Evolutionary conservation across 1,140 invertebrate species (phyloP), one percentile per base, ranked within the genome.

Genomic region (Calliopsis andreniformis): DNA sequence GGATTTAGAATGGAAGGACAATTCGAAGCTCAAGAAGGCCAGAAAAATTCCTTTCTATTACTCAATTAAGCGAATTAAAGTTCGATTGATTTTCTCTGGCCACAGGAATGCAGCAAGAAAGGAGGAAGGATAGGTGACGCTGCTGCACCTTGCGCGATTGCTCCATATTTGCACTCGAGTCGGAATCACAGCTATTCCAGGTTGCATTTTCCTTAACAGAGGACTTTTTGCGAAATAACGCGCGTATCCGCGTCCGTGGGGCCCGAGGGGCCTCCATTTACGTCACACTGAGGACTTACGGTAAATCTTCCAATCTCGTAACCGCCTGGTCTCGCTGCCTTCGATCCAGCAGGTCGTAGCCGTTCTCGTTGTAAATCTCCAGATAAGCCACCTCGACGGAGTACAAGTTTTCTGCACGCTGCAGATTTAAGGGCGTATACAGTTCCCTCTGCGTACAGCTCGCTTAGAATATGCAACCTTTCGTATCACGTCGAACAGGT

Each of bases 331-430:
- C 78, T 45, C 93, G 92, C 87, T 93, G 91, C 85, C 93, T 93
- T 42, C 93, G 91, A 87, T 94, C 93, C 6, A 95, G 89, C 45
- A 95, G 84, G 87, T 95, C 94, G 86, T 94, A 95, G 7, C 94
- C 94, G 83, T 89, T 89, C 87, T 94, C 93, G 79, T 94, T 94
- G 84, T 93, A 94, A 61, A 94, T 94, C 87, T 94, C 93, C 83
- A 94, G 84, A 82, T 93, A 93, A 8, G 93, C 93, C 49, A 93
- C 85, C 66, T 91, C 91, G 20, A 92, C 85, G 18, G 87, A 84
- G 72, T 89, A 91, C 55, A 88, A 83, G 58, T 87, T 87, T 77
- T 90, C 88, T 59, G 87, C 77, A 76, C 84, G 86, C 89, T 92
- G 55, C 30, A 59, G 20, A 59, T 69, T 49, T 42, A 76, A 69